Base-by-base conservation (phyloP, 2,113 vertebrate genomes). In the Bos javanicus region DNA sequence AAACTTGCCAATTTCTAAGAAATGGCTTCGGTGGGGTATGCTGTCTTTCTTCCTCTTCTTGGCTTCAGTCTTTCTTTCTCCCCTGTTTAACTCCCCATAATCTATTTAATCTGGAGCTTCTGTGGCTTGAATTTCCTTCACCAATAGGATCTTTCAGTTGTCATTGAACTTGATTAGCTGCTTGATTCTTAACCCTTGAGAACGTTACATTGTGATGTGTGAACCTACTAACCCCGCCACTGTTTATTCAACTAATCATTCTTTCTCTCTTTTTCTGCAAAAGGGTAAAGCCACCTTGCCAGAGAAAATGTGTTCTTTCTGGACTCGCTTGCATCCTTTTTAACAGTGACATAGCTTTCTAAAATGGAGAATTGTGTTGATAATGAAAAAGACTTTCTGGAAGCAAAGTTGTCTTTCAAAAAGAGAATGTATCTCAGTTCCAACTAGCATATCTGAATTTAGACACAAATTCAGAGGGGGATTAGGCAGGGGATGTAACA, bases 1-100 rank as follows among this genome's bases (percentile, higher is more conserved):
- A 87, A 81, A 89, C 7, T 56, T 90, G 71, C 81, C 93, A 93
- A 3, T 86, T 97, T 82, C 54, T 91, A n/a, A 85, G 91, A 78
- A 67, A 87, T 33, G 56, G 16, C 67, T 91, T 57, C 62, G 25
- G 25, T 43, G 39, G 71, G 25, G 60, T 33, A 56, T 3, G 33
- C 14, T 59, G 2, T 59, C 46, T 59, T 80, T 30, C 14, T 21
- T 76, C 11, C 23, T 3, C 3, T 7, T 19, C 39, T 50, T 89
- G 16, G 2, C 25, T 84, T 84, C 57, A 33, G 17, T 62, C 15
- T 5, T 74, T 81, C 62, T 56, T 86, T 56, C 39, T 30, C 23
- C 84, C 26, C n/a, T 59, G 5, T 95, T 95, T 91, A 88, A 88
- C n/a, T 88, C 54, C 48, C 21, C n/a, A 19, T 46, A 30, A 54